Conservation (phyloP, 2,113 vertebrate species). For the Callospermophilus lateralis region DNA sequence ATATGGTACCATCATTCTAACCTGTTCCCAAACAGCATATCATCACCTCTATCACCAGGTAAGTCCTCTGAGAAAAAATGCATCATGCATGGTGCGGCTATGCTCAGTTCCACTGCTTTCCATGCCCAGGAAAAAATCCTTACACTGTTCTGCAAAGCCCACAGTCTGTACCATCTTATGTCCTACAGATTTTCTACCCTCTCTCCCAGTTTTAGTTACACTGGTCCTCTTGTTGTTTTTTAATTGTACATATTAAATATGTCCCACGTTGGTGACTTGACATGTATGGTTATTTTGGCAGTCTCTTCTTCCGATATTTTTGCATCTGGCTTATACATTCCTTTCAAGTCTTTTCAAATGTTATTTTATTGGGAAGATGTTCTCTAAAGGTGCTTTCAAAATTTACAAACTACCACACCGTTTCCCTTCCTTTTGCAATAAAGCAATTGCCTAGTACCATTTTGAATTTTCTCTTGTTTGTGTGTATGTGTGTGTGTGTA, state of each 20-base stretch:
- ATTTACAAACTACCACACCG: background rate
- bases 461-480: background rate
- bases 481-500: background rate
- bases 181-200: accelerated
- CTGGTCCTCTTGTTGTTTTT: background rate
- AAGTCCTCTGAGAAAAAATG: background rate
- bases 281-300: too few relatives aligned
- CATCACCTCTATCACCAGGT: background rate
- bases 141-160: accelerated
- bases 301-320: background rate
- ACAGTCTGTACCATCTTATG: accelerated
- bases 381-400: background rate
- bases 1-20: accelerated
- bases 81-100: background rate
- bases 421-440: background rate
- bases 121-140: background rate
- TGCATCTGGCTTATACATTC: background rate
- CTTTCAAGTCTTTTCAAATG: background rate
- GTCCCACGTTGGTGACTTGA: background rate
- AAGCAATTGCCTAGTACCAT: too few relatives aligned
- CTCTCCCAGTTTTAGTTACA: background rate
- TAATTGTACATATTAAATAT: background rate
- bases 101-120: too few relatives aligned
- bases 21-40: accelerated
- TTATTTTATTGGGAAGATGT: background rate